Evolutionary conservation across 2,113 vertebrate genomes (phyloP).

Genomic region (Lota lota): DNA sequence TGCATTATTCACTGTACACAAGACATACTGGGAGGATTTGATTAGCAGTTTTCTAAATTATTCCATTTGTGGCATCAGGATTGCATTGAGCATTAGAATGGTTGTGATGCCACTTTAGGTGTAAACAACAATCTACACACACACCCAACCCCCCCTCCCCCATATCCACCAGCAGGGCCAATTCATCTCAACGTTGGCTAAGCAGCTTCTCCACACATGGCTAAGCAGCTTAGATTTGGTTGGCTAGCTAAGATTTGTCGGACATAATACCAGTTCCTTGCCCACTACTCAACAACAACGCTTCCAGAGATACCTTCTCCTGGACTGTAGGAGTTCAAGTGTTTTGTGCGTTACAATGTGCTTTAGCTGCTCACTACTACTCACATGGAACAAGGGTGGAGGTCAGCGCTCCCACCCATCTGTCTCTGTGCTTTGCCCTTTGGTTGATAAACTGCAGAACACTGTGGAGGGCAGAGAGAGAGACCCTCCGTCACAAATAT

Average conservation of each 20-base stretch:
- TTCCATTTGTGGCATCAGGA: no score
- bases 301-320: neutral
- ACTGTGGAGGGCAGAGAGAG: conserved; percentile 53
- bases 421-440: conserved; percentile 83
- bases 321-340: no score
- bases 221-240: conserved; percentile 55
- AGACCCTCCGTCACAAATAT: no score
- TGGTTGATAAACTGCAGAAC: conserved; percentile 94
- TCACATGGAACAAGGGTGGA: conserved; percentile 85
- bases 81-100: no score
- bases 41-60: no score
- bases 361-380: conserved; percentile 49
- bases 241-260: neutral
- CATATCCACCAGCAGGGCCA: no score
- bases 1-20: no score
- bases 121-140: no score
- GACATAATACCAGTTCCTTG: neutral
- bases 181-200: no score
- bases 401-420: conserved; percentile 87
- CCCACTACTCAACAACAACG: neutral
- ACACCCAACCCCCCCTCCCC: neutral
- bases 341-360: neutral
- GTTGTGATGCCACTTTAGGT: no score
- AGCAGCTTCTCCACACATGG: neutral
- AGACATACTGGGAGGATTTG: no score